These are phyloP conservation scores for Coendou prehensilis DNA, from an alignment of 2,797 vertebrate genomes.

Conservation along the genomic window DNA sequence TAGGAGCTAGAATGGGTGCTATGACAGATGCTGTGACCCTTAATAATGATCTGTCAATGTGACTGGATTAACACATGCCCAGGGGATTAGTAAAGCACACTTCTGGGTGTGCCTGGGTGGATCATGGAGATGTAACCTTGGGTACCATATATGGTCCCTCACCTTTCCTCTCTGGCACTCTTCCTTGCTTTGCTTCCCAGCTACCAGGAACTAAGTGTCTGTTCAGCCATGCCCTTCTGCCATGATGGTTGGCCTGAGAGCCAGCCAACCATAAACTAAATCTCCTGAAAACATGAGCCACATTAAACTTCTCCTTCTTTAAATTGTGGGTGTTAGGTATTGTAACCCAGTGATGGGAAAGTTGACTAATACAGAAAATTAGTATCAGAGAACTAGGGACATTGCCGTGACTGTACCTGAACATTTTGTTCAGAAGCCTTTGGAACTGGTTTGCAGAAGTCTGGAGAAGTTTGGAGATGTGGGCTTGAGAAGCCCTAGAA, in stretches of 20 bases:
- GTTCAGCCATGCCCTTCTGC: neutral
- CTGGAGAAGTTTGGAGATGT: neutral
- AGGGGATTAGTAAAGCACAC: neutral
- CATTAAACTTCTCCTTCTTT: neutral
- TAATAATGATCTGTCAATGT: neutral
- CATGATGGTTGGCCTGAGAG: neutral
- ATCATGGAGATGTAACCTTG: neutral
- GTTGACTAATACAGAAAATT: neutral
- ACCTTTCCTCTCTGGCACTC: neutral
- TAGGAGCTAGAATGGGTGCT: neutral
- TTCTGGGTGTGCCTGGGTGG: neutral
- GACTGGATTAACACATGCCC: neutral
- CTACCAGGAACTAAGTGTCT: neutral
- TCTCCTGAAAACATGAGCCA: neutral
- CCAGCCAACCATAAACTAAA: neutral
- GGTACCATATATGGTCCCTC: neutral
- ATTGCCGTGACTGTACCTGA: neutral
- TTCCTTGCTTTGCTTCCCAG: neutral
- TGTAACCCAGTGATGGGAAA: neutral
- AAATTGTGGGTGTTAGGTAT: neutral
- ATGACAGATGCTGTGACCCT: neutral
- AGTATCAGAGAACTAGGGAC: neutral
- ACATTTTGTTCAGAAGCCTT: neutral
- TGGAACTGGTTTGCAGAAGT: neutral
- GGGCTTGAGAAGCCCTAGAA: neutral